Conservation (phyloP, 2,888 invertebrate genomes). For the Belgica antarctica region DNA sequence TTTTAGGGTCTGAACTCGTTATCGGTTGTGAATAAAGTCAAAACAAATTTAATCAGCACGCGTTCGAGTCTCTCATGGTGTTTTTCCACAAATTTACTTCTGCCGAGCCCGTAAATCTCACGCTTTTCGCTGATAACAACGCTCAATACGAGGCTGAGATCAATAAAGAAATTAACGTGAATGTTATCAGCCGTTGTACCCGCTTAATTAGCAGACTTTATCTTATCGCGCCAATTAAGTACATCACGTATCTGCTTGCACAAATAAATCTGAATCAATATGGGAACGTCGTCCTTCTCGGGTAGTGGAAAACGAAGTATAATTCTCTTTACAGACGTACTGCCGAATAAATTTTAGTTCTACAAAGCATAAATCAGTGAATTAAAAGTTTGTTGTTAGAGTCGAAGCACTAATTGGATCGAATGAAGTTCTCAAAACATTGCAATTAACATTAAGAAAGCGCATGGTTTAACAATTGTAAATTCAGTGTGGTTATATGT, state of each 20-base stretch:
- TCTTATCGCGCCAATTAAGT: slow-evolving; percentile 2
- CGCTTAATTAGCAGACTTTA: neutral
- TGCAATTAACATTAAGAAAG: too few species aligned
- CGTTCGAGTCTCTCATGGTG: too few species aligned
- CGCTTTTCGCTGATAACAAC: neutral
- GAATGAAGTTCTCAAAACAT: too few species aligned
- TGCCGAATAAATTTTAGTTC: too few species aligned
- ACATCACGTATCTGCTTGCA: neutral
- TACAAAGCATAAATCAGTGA: too few species aligned
- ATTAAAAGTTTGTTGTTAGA: too few species aligned
- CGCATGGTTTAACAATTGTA: too few species aligned
- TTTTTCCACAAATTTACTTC: too few species aligned
- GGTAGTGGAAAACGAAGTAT: neutral
- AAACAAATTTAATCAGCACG: neutral
- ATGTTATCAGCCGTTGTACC: neutral
- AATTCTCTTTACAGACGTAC: neutral
- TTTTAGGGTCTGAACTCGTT: neutral
- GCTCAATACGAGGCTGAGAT: neutral
- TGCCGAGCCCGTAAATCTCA: neutral
- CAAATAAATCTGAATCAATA: neutral
- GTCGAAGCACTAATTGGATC: too few species aligned
- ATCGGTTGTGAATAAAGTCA: too few species aligned
- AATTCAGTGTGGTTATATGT: too few species aligned
- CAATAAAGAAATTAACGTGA: neutral
- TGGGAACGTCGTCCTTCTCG: neutral